Conservation (phyloP, 2,888 invertebrate genomes). For the Eristalis tenax region DNA sequence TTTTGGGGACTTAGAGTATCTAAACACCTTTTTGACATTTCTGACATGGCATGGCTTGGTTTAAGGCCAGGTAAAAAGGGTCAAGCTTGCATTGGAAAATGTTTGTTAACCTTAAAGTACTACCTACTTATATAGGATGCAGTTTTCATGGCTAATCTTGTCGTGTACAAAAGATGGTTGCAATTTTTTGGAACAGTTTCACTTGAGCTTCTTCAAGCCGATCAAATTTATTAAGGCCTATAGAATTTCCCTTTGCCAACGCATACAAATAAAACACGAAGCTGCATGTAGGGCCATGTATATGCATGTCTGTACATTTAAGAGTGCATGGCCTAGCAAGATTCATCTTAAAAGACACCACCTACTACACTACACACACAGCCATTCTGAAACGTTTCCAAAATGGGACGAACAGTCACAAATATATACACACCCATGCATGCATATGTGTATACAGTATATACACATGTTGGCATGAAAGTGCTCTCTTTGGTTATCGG, state of each 20-base stretch:
- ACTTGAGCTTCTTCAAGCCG: background rate
- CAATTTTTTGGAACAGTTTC: no score
- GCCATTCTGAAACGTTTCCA: conserved; percentile 11
- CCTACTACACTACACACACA: background rate
- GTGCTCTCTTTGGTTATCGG: background rate
- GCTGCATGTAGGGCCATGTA: background rate
- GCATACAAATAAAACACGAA: background rate
- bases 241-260: background rate
- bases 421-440: background rate
- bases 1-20: no score
- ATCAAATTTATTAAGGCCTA: background rate
- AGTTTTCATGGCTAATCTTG: no score
- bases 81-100: no score
- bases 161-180: background rate
- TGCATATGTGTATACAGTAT: background rate
- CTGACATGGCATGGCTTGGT: no score
- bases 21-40: no score
- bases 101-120: no score
- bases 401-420: background rate
- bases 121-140: no score
- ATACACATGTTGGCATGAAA: background rate
- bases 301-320: background rate
- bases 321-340: background rate
- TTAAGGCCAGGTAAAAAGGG: no score
- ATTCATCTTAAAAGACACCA: background rate